Evolutionary conservation across 2,113 vertebrate species (phyloP), one percentile per base, ranked within the genome.

Genomic region (Zosterops japonicus): DNA sequence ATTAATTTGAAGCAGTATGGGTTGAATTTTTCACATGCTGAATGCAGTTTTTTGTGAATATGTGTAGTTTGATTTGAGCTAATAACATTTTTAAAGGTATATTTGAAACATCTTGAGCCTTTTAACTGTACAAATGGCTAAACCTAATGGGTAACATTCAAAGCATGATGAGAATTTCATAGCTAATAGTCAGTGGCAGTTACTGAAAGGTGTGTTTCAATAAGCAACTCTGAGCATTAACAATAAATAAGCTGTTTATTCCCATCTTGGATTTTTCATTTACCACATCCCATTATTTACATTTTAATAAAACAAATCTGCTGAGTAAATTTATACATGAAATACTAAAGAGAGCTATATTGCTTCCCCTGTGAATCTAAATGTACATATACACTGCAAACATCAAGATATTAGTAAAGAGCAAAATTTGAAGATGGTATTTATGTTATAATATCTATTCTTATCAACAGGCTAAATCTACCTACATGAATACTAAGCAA

Each of bases 1-100:
- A 97, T 98, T 97, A 97, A 97, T 97, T 97, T 96, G 94, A 97
- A 96, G 85, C 89, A 96, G 91, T 96, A 94, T 95, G 91, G 78
- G 87, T 94, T 96, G 90, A 95, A 96, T 95, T 89, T 89, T 68
- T 81, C 90, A 79, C 84, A 95, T 68, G 57, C 49, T 92, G 84
- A 97, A 95, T 94, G 75, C 74, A 91, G 53, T 78, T 96, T 97
- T 96, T 96, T 96, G 50, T 95, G 75, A 88, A 75, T 91, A 55
- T 90, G 22, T 80, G 14, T 63, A 78, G 47, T 81, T 82, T 80
- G 25, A 53, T 93, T 81, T 89, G 52, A 50, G 52, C 68, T 55
- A 65, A 63, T 35, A 84, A 83, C 64, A 25, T 55, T 96, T 97
- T 96, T 85, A 93, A 90, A 95, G 35, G 80, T 93, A 21, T 82